These are phyloP conservation scores for Paralichthys olivaceus DNA, from an alignment of 2,113 vertebrate species.

Conservation along the genomic window DNA sequence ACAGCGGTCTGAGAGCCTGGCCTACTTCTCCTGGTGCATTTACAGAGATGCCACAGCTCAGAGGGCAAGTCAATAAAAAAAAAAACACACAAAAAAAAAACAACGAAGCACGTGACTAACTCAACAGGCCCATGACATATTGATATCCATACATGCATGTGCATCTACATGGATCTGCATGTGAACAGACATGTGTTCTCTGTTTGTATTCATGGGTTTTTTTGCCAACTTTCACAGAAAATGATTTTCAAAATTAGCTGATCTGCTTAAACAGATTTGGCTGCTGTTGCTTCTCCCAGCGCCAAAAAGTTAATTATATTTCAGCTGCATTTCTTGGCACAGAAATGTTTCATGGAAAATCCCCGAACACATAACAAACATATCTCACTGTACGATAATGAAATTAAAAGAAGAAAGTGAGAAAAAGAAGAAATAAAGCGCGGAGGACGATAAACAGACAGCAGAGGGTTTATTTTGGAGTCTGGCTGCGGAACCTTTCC, in stretches of 20 bases:
- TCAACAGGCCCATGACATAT: background rate
- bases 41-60: conserved; percentile 34
- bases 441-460: too few species aligned
- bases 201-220: too few species aligned
- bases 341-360: background rate
- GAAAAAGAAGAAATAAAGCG: background rate
- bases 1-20: conserved; percentile 53
- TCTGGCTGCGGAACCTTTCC: background rate
- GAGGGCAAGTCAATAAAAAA: conserved; percentile 11
- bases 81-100: conserved; percentile 4
- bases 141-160: background rate
- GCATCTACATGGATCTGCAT: background rate
- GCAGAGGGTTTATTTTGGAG: too few species aligned
- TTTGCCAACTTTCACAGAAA: background rate
- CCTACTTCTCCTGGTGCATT: conserved; percentile 71
- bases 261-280: background rate
- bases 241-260: background rate
- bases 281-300: background rate
- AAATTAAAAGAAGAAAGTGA: background rate
- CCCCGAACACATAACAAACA: background rate
- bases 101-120: background rate
- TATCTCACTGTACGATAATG: background rate
- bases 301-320: background rate
- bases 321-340: background rate
- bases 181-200: background rate